Base-by-base conservation (phyloP, 2,888 invertebrate genomes). In the Elysia crispata region DNA sequence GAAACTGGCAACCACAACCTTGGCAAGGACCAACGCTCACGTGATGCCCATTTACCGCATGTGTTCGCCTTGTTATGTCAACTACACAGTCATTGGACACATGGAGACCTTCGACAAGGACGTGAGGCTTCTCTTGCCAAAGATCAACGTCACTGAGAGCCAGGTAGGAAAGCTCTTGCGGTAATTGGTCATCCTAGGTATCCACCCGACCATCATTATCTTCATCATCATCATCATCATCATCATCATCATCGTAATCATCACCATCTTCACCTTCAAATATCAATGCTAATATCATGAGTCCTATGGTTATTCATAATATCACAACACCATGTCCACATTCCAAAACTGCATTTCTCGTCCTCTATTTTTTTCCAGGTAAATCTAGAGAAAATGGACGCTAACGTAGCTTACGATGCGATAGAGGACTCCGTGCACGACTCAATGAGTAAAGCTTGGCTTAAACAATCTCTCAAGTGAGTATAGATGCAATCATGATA, bases 11-110 rank as follows among this genome's bases (percentile, higher is more conserved):
- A 70, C 82, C 1, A n/a, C 30, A n/a, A 54, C 57, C n/a, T 62
- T 84, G n/a, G 64, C 62, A 30, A 5, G 3, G 6, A 54, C 1
- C 11, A 78, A 81, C 64, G 64, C 13, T n/a, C 81, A 81, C 66
- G 8, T 78, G 30, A 30, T 31, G 50, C 69, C 78, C 1, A 78
- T 78, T 15, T 30, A 62, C 20, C 20, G 50, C 8, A n/a, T 76
- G 33, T 83, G 84, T 23, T 31, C 74, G 23, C 84, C 83, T 5
- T 81, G 82, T 66, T 33, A 30, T 15, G 62, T 77, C 30, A 69
- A 84, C 33, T 83, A 80, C 50, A 74, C 69, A 1, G 76, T 82
- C 25, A 60, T 84, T 15, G 84, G 80, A 13, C 81, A 82, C 28
- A 73, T 82, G 77, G 84, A 84, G 54, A 76, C 80, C 3, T 79